These are phyloP conservation scores for Molothrus aeneus DNA, from an alignment of 2,797 vertebrate species.

Conservation along the genomic window DNA sequence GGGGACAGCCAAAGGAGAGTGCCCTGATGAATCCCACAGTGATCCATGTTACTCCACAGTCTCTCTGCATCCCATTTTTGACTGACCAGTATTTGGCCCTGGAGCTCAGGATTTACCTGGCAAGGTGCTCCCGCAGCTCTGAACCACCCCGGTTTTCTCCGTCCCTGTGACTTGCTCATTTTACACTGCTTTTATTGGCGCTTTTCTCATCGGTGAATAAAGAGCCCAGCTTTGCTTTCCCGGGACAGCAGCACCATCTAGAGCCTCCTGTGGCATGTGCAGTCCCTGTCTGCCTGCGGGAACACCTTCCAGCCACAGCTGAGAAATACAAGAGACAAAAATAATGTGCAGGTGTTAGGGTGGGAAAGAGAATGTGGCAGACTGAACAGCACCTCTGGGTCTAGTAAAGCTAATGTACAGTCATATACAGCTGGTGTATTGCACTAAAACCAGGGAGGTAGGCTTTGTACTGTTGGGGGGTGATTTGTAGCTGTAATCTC, in stretches of 20 bases:
- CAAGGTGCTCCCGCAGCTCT: neutral
- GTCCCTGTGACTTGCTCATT: neutral
- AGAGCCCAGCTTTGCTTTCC: neutral
- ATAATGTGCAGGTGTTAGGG: neutral
- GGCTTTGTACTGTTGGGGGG: neutral
- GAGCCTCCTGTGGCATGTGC: neutral
- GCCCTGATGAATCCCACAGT: rapidly evolving
- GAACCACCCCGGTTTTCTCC: neutral
- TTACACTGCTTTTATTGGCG: neutral
- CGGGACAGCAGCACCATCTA: slow-evolving; percentile 58
- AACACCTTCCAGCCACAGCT: neutral
- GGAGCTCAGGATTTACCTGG: neutral
- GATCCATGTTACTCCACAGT: rapidly evolving
- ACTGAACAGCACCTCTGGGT: neutral
- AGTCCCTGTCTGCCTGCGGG: rapidly evolving
- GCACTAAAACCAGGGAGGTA: neutral
- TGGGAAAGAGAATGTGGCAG: neutral
- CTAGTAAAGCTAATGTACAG: neutral
- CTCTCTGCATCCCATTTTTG: neutral
- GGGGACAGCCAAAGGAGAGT: neutral
- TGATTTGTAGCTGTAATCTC: neutral
- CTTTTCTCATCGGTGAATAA: rapidly evolving
- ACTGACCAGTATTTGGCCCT: rapidly evolving
- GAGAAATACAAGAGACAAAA: neutral
- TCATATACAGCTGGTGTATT: neutral